phyloP scores from a whole-genome alignment of 2,888 invertebrate species.

The Drosophila kambysellisi region DNA sequence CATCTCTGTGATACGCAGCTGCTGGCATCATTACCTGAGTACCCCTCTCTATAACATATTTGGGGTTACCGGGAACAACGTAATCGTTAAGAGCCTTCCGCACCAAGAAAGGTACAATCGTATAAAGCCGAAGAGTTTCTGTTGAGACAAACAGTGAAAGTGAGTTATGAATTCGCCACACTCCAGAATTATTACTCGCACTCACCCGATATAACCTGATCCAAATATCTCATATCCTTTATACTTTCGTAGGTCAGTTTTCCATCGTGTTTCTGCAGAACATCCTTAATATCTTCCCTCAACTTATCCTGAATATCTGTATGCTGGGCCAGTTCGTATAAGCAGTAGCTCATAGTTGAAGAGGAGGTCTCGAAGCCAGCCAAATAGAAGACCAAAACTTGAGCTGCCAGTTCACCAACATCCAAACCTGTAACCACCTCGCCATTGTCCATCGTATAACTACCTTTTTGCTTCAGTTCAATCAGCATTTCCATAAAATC shows the following conservation, averaged over 20 bases:
- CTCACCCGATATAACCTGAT: conserved; percentile 85
- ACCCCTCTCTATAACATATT: conserved; percentile 85
- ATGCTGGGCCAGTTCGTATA: conserved; percentile 86
- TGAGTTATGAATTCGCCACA: neutral
- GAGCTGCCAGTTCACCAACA: conserved; percentile 86
- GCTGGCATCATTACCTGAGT: conserved; percentile 68
- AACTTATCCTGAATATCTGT: conserved; percentile 85
- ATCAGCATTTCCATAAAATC: conserved; percentile 86
- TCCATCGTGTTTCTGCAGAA: conserved; percentile 82
- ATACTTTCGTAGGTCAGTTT: conserved; percentile 83
- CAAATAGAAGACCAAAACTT: conserved; percentile 86
- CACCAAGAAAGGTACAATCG: conserved; percentile 86
- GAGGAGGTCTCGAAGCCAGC: conserved; percentile 87
- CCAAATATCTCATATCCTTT: conserved; percentile 85
- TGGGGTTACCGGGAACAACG: conserved; percentile 85
- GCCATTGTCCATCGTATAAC: conserved; percentile 65
- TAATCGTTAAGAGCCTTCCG: conserved; percentile 86
- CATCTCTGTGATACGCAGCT: conserved; percentile 87
- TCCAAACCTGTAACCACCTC: conserved; percentile 64
- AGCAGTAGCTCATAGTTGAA: conserved; percentile 85
- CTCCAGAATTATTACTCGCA: neutral
- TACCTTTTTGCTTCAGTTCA: conserved; percentile 81
- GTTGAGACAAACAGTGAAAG: neutral
- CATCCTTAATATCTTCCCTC: conserved; percentile 84
- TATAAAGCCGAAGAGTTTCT: conserved; percentile 87